Conservation (phyloP, 1,140 invertebrate genomes). For the Dreissena polymorpha region DNA sequence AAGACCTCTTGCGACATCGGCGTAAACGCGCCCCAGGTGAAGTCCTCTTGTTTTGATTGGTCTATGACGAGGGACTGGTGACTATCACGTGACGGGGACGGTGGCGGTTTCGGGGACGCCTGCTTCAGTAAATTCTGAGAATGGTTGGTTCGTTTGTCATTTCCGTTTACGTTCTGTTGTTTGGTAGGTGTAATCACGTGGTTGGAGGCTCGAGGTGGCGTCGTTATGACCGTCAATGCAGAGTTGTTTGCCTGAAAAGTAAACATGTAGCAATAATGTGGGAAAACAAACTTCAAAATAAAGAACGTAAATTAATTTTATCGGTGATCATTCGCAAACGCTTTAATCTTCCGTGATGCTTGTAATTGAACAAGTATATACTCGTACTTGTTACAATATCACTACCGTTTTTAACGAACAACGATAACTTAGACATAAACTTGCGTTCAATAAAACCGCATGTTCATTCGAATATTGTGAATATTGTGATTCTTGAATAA, state of each 20-base stretch:
- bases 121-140: conserved; percentile 20
- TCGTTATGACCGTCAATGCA: conserved; percentile 5
- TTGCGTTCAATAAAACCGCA: no score
- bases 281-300: not conserved
- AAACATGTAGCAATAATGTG: conserved; percentile 6
- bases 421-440: no score
- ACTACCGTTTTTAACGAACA: no score
- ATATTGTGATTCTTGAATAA: no score
- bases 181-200: conserved; percentile 19
- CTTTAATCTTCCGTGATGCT: no score
- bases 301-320: not conserved
- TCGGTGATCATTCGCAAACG: no score
- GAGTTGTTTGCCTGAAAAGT: conserved; percentile 39
- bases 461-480: no score
- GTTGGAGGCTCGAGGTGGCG: conserved; percentile 16
- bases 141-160: conserved; percentile 24
- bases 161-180: conserved; percentile 7
- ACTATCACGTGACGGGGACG: conserved; percentile 35
- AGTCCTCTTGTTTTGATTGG: conserved; percentile 62
- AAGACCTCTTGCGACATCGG: conserved; percentile 61
- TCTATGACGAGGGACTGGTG: conserved; percentile 31
- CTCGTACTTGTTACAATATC: no score
- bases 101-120: conserved; percentile 16
- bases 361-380: no score
- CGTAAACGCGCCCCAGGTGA: conserved; percentile 65